Evolutionary conservation across 1,140 invertebrate genomes (phyloP).

Genomic region (Helicoverpa armigera): DNA sequence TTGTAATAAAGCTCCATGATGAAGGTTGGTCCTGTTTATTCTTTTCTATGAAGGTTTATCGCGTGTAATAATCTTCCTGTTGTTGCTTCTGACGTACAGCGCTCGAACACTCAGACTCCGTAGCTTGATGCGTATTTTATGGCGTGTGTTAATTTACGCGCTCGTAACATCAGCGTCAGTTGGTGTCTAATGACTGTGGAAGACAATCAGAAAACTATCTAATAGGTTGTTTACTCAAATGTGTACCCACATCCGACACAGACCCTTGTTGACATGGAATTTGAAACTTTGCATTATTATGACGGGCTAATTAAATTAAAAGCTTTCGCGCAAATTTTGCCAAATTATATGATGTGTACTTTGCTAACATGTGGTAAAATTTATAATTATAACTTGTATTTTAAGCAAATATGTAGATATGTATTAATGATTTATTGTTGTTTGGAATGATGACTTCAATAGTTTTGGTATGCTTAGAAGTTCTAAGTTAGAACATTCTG

Average conservation of each 20-base stretch:
- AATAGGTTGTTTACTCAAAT: constrained; percentile 34
- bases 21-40: constrained; percentile 51
- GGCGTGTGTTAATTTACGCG: constrained; percentile 52
- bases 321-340: constrained; percentile 12
- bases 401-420: no score
- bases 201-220: constrained; percentile 41
- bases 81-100: constrained; percentile 32
- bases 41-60: constrained; percentile 61
- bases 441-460: neutral
- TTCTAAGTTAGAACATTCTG: neutral
- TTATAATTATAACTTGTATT: no score
- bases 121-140: constrained; percentile 49
- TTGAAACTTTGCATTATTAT: constrained; percentile 27
- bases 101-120: constrained; percentile 32
- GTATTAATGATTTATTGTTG: no score
- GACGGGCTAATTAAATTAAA: constrained; percentile 29
- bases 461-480: neutral
- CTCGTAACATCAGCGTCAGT: constrained; percentile 44
- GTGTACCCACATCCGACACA: constrained; percentile 33
- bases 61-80: constrained; percentile 54
- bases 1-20: constrained; percentile 54
- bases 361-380: neutral
- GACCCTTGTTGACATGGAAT: constrained; percentile 37
- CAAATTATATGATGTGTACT: neutral
- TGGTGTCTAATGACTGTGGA: constrained; percentile 40